Evolutionary conservation across 2,797 vertebrate genomes (phyloP).

Genomic region (Lepilemur ruficaudatus): DNA sequence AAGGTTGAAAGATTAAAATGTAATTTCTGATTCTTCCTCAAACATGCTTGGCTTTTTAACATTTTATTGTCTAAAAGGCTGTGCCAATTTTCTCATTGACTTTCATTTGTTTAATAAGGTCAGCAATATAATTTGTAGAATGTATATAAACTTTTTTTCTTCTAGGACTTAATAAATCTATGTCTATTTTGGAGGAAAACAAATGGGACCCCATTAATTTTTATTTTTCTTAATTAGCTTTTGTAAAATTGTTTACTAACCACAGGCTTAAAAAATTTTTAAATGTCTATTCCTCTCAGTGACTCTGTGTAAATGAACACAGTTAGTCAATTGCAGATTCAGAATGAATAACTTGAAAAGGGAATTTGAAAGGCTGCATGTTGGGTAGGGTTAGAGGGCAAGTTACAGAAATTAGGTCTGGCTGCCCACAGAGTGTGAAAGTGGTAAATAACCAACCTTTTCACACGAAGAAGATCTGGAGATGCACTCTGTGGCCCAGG

Average conservation of each 20-base stretch:
- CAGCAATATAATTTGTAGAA: constrained; percentile 55
- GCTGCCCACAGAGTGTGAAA: background rate
- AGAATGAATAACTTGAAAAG: background rate
- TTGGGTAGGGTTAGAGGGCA: background rate
- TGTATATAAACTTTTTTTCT: constrained; percentile 47
- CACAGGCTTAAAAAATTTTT: background rate
- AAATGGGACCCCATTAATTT: constrained; percentile 12
- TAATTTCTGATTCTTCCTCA: constrained; percentile 64
- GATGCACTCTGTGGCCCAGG: background rate
- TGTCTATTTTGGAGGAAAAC: constrained; percentile 56
- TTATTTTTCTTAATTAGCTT: constrained; percentile 42
- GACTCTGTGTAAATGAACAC: background rate
- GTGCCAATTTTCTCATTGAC: constrained; percentile 64
- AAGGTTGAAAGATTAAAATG: constrained; percentile 73
- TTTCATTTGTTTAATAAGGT: constrained; percentile 73
- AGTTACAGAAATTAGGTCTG: background rate
- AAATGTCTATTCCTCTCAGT: background rate
- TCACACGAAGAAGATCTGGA: background rate
- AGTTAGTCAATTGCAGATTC: background rate
- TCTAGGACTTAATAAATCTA: constrained; percentile 35
- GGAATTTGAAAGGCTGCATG: background rate
- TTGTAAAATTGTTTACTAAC: constrained; percentile 22
- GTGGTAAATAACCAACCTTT: background rate
- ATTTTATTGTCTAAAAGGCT: constrained; percentile 71
- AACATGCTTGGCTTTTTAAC: constrained; percentile 68